phyloP scores from a whole-genome alignment of 2,113 vertebrate species.

The Pseudorectes ferrugineus region DNA sequence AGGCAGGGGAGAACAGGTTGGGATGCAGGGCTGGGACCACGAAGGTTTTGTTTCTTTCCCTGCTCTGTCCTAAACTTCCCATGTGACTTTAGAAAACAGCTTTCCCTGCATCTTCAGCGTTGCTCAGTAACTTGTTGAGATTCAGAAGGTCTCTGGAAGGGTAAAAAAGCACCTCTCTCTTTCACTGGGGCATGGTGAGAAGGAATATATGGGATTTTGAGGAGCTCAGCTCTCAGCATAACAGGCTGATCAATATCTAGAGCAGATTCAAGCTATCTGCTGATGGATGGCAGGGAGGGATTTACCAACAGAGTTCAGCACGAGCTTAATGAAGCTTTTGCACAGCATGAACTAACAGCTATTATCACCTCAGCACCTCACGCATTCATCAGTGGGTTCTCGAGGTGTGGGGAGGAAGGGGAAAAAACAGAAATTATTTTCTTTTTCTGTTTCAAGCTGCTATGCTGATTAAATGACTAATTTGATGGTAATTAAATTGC shows the following conservation, averaged over 20 bases:
- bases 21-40: not conserved
- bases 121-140: not conserved
- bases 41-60: not conserved
- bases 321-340: slow-evolving; percentile 1
- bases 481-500: slow-evolving; percentile 14
- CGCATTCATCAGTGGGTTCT: not conserved
- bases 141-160: not conserved
- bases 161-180: not conserved
- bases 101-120: not conserved
- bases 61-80: not conserved
- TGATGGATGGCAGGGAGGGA: not conserved
- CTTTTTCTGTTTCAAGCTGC: not conserved
- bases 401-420: not conserved
- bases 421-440: not conserved
- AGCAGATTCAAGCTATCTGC: not conserved
- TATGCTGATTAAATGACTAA: slow-evolving; percentile 19
- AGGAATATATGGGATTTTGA: not conserved
- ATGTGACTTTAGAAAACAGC: rapidly evolving
- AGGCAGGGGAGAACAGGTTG: not conserved
- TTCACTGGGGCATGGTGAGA: rapidly evolving
- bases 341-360: not conserved
- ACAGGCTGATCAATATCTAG: not conserved
- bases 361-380: slow-evolving; percentile 19
- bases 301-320: not conserved
- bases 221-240: not conserved